These are phyloP conservation scores for Drosophila seclusa DNA, from an alignment of 2,888 invertebrate genomes.

Conservation along the genomic window DNA sequence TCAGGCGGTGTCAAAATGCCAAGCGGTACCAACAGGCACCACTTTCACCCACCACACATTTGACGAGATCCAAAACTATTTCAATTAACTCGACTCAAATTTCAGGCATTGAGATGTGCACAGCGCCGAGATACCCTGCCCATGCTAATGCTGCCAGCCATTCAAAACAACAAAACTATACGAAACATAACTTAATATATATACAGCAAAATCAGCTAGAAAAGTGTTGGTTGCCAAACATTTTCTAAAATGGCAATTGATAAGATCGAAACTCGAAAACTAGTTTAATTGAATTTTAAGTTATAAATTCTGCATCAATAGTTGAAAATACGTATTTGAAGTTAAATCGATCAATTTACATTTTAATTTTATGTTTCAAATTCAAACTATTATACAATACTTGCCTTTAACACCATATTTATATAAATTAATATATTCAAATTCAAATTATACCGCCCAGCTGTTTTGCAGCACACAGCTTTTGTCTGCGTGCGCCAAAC, in stretches of 20 bases:
- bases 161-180: background rate
- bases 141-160: background rate
- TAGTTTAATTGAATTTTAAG: background rate
- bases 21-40: conserved; percentile 58
- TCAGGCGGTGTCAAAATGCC: conserved; percentile 66
- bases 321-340: no score
- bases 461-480: background rate
- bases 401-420: background rate
- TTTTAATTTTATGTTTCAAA: no score
- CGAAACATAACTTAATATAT: background rate
- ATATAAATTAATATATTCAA: background rate
- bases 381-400: background rate
- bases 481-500: background rate
- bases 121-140: conserved; percentile 6
- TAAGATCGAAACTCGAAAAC: background rate
- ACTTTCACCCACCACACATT: conserved; percentile 8
- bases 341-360: no score
- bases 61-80: conserved; percentile 39
- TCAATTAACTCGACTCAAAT: conserved; percentile 41
- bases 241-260: background rate
- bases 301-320: background rate
- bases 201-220: background rate
- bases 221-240: background rate
- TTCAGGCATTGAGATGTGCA: background rate
- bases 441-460: conserved; percentile 1